A percentile compares a stretch with the other conserved stretches of the same genome.
These are phyloP conservation scores for Struthio camelus DNA, from an alignment of 2,113 vertebrate genomes.

Conservation along the genomic window DNA sequence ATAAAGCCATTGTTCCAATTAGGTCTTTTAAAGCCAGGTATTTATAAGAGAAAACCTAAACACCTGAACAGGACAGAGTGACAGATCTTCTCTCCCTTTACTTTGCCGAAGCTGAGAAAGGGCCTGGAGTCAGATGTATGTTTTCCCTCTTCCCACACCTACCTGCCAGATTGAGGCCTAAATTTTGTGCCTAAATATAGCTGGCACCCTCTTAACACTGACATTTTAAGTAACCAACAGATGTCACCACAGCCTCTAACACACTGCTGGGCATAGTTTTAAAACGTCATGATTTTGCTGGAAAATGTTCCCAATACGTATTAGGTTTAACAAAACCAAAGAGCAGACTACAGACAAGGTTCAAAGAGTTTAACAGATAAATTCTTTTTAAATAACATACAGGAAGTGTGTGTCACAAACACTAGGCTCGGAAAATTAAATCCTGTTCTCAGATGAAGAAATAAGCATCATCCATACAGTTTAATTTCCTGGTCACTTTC, in stretches of 20 bases:
- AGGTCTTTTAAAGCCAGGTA: neutral
- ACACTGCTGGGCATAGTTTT: neutral
- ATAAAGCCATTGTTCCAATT: neutral
- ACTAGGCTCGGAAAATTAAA: neutral
- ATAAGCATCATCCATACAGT: neutral
- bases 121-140: neutral
- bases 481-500: neutral
- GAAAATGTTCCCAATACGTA: neutral
- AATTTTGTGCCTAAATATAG: neutral
- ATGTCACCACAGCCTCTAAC: neutral
- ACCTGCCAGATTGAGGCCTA: neutral
- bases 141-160: neutral
- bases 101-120: neutral
- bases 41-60: neutral
- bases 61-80: neutral
- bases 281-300: neutral
- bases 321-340: neutral
- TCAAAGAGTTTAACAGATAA: neutral
- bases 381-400: neutral
- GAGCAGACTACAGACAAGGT: neutral
- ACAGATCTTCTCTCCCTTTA: neutral
- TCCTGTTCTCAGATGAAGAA: neutral
- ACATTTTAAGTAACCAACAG: neutral
- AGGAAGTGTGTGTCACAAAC: neutral
- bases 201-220: neutral